Evolutionary conservation across 2,888 invertebrate genomes (phyloP), one percentile per base, ranked within the genome.

Genomic region (Cantharis lateralis): DNA sequence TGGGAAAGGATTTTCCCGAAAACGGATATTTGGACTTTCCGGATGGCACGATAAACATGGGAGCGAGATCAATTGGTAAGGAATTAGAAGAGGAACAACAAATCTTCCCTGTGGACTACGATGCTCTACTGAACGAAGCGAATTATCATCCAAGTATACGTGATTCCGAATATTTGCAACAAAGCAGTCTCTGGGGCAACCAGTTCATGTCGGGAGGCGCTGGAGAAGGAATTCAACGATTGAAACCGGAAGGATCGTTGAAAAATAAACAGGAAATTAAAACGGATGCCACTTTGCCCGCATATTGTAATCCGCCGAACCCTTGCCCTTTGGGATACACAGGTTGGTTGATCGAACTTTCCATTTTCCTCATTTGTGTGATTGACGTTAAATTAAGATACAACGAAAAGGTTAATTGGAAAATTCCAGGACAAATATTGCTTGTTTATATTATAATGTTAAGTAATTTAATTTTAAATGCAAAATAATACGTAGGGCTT

Each of bases 251-350:
- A 32, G 92, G 91, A 1, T 82, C 88, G 13, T 82, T 91, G 28
- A 91, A 91, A 70, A 93, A 93, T 83, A 88, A 90, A 61, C 92
- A 93, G 81, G 93, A 95, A 87, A 93, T 97, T 70, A 98, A 98
- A 89, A 93, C 95, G 3, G 98, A 99, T 86, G 95, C 95, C 10
- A 93, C 95, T 13, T 90, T 99, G 76, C 99, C 99, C 0, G 98
- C 99, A 16, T 99, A 99, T 89, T 99, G 99, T 88, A 98, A 98
- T 88, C 99, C 99, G 0, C 99, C 99, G 1, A 99, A 99, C 88
- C 99, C 99, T 0, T 99, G 99, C 86, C 99, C 99, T 1, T 93
- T 96, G 77, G 99, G 98, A 81, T 98, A 96, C 86, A 92, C 93
- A 79, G 93, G 96, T 95, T 18, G 2, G 64, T 66, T 66, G 18